Conservation (phyloP, 2,888 invertebrate genomes). For the Agriopis marginaria region DNA sequence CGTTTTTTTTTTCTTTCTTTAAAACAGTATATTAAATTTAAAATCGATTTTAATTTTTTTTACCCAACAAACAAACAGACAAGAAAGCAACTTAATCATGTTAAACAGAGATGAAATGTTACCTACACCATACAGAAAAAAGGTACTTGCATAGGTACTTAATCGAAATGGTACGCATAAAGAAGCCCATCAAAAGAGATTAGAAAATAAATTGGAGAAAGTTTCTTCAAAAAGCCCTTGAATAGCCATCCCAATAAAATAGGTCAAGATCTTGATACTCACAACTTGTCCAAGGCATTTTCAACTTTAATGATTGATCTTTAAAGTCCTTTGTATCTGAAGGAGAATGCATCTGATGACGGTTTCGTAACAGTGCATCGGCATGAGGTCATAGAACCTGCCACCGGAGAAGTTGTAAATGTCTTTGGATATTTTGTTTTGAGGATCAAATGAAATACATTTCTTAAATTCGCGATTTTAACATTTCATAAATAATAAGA, state of each 20-base stretch:
- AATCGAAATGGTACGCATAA: not conserved
- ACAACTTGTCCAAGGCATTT: conserved; percentile 21
- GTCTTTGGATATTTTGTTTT: conserved; percentile 38
- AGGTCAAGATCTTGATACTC: conserved; percentile 24
- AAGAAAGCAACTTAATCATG: too few species aligned
- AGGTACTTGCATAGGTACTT: too few species aligned
- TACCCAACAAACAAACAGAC: too few species aligned
- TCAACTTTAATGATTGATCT: not conserved
- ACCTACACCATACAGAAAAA: too few species aligned
- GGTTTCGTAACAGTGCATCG: conserved; percentile 67
- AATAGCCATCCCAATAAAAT: conserved; percentile 22
- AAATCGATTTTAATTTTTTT: too few species aligned
- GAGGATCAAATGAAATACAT: not conserved
- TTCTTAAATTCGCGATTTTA: too few species aligned
- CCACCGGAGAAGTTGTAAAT: conserved; percentile 54
- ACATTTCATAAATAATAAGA: too few species aligned
- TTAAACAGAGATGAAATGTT: too few species aligned
- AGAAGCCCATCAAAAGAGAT: conserved; percentile 23
- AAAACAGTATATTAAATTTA: too few species aligned
- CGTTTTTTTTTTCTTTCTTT: too few species aligned
- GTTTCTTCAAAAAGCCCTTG: conserved; percentile 19
- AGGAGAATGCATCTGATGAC: conserved; percentile 56
- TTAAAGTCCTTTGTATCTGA: conserved; percentile 56
- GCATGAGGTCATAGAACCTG: conserved; percentile 70
- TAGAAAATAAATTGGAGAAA: conserved; percentile 35